Conservation (phyloP, 2,888 invertebrate species). For the Eledone cirrhosa region DNA sequence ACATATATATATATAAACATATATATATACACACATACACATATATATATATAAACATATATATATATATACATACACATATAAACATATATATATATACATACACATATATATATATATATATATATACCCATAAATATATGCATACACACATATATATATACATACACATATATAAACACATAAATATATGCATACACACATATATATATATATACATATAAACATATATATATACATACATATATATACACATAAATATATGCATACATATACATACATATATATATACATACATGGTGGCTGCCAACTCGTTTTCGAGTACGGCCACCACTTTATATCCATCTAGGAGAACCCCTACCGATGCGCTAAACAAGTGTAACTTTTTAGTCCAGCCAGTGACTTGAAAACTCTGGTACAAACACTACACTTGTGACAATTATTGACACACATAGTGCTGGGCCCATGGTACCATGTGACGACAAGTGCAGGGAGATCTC, state of each 20-base stretch:
- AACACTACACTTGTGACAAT: no score
- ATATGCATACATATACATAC: neutral
- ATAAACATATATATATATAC: neutral
- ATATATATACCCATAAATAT: neutral
- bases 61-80: neutral
- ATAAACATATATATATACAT: neutral
- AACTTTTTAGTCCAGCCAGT: no score
- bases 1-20: neutral
- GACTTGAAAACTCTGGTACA: no score
- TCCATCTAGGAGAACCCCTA: no score
- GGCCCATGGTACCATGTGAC: no score
- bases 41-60: neutral
- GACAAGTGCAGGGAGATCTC: no score
- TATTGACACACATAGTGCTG: no score
- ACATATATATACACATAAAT: neutral
- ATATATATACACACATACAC: neutral
- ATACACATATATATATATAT: neutral
- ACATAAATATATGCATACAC: neutral
- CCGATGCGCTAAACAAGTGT: no score
- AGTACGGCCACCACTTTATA: no score
- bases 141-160: neutral
- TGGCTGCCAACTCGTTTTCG: no score
- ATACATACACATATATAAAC: neutral
- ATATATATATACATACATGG: neutral
- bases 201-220: neutral